Base-by-base conservation (phyloP, 2,888 invertebrate species). In the Aphidoletes aphidimyza region DNA sequence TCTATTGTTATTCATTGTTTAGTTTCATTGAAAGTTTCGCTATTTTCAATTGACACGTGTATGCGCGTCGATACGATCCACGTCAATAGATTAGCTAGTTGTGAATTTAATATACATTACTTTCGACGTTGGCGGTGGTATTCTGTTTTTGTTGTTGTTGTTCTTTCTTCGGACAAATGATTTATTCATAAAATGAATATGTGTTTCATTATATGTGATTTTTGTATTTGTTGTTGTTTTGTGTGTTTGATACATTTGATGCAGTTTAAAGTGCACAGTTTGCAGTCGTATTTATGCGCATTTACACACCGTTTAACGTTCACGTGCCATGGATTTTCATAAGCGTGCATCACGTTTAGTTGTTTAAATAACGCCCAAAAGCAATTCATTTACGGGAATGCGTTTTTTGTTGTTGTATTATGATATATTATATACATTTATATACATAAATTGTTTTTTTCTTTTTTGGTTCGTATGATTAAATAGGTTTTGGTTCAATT, bases 301-400 rank as follows among this genome's bases (percentile, higher is more conserved):
- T 69, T 81, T 81, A 37, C 30, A 81, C 81, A 81, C 81, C 81
- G 81, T 37, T 81, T 37, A 81, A 37, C 37, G 81, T 81, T 81
- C 81, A 81, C 81, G 81, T 81, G 81, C 37, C 81, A 37, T 81
- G 81, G 81, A 81, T 81, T 81, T 81, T 37, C 37, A 81, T 69
- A 69, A 81, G 37, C 37, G 81, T 81, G 81, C 37, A 81, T 81
- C 37, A 69, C 69, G 30, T 34, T 69, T 69, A 11, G 34, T 30
- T 69, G 69, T 69, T 69, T 69, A 69, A 69, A 54, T 54, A 54
- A 54, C 9, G 22, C 26, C 69, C 34, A 14, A 69, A 14, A 69
- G 69, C 69, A 14, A 69, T 30, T 69, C 26, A 30, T 69, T 69
- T 69, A 69, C 69, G 69, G 69, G 69, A 69, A 69, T 69, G 6